Evolutionary conservation across 30 jellyfish, hydroid and myxozoan genomes (phyloP).

Genomic region (Aurelia aurita): DNA sequence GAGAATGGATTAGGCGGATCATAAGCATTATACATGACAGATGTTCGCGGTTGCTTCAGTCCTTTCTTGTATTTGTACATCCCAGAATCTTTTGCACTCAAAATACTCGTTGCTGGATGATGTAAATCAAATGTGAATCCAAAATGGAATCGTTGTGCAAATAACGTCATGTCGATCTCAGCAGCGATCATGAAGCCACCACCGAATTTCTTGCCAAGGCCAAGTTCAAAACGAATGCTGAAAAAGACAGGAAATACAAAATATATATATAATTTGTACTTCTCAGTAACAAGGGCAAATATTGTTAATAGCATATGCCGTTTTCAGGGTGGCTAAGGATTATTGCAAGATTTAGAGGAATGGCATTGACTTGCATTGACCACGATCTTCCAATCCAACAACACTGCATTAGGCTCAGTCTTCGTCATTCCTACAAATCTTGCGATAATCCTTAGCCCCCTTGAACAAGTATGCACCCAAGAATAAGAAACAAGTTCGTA

Average conservation of each 20-base stretch:
- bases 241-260: neutral
- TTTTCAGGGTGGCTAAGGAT: too few relatives aligned
- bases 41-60: constrained; percentile 87
- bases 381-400: too few relatives aligned
- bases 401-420: too few relatives aligned
- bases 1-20: constrained; percentile 97
- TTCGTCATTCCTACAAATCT: too few relatives aligned
- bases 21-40: constrained; percentile 80
- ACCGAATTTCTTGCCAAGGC: constrained; percentile 92
- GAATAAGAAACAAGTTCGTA: too few relatives aligned
- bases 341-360: too few relatives aligned
- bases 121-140: constrained; percentile 79
- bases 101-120: constrained; percentile 78
- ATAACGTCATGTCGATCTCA: constrained; percentile 90
- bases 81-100: constrained; percentile 94
- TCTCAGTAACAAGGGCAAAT: too few relatives aligned
- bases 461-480: too few relatives aligned
- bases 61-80: constrained; percentile 89
- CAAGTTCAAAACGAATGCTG: constrained; percentile 93
- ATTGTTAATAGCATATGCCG: too few relatives aligned
- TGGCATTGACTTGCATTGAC: too few relatives aligned
- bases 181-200: constrained; percentile 99
- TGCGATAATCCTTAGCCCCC: too few relatives aligned
- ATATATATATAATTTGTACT: too few relatives aligned
- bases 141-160: constrained; percentile 89